phyloP scores from a whole-genome alignment of 2,888 invertebrate species.

The Rotaria sp. region DNA sequence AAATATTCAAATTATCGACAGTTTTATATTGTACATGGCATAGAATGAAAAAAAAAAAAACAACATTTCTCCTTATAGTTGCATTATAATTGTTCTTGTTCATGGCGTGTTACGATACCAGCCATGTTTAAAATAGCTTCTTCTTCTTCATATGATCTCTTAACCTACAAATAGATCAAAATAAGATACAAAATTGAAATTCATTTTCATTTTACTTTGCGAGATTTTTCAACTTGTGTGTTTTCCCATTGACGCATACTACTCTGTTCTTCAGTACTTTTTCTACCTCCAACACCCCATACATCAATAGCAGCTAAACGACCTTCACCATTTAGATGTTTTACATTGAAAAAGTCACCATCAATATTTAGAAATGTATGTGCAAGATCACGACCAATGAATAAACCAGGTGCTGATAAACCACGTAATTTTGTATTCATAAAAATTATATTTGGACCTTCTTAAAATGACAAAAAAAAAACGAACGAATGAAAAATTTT shows the following conservation, averaged over 20 bases:
- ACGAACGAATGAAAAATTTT: too few species aligned
- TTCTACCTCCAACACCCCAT: background rate
- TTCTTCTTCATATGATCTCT: background rate
- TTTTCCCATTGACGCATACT: slow-evolving; percentile 21
- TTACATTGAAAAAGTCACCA: slow-evolving; percentile 22
- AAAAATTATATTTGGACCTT: slow-evolving; percentile 13
- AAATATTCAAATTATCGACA: background rate
- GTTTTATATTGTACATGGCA: background rate
- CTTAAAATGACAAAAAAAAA: background rate
- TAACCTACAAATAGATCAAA: background rate
- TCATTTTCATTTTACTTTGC: background rate
- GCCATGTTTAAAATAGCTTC: slow-evolving; percentile 1
- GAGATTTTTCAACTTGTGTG: background rate
- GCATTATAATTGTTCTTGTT: background rate
- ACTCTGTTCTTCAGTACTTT: background rate
- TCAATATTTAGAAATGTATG: slow-evolving; percentile 8
- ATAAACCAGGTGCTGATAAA: background rate
- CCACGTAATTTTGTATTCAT: slow-evolving; percentile 25
- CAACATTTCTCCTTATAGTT: background rate
- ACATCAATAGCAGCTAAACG: slow-evolving; percentile 3
- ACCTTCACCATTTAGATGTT: slow-evolving; percentile 3
- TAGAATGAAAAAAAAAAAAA: background rate
- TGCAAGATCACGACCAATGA: background rate
- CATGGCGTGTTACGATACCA: slow-evolving; percentile 9
- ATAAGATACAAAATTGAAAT: background rate